Base-by-base conservation (phyloP, 1,140 invertebrate species). In the Drosophila kohkoa region DNA sequence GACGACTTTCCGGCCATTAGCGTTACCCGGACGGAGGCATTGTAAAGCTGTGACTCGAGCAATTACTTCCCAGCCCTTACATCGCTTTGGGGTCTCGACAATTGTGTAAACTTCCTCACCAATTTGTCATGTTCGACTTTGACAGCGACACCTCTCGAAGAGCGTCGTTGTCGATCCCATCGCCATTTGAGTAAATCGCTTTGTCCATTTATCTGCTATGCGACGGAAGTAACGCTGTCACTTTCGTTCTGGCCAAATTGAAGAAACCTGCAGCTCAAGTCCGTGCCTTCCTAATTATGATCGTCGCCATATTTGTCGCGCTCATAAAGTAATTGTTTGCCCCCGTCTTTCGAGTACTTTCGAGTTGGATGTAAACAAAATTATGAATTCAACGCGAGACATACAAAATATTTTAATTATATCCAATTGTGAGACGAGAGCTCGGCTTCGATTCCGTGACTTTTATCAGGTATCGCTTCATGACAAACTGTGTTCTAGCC, bases 1-100 rank as follows among this genome's bases (percentile, higher is more conserved):
- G 69, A 76, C 81, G 57, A 79, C 73, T 81, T 87, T 87, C 83
- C 83, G 83, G 85, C 85, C 80, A 87, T 87, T 87, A 87, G 69
- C 65, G 68, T 38, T 43, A 35, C 66, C 58, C 67, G 66, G 66
- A 70, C 66, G 67, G 16, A 55, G 65, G 10, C 46, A 66, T 41
- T 65, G 62, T 57, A 13, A 25, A 60, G 35, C 32, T 71, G 49
- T 67, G 68, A 76, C 68, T 78, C 74, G 55, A 66, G 67, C 82
- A 86, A 87, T 88, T 88, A 88, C 64, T 68, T 66, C 54, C 20
- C 20, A 25, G 49, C 59, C 55, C 15, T 54, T 68, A 46, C 28
- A 13, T 20, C 41, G 30, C 49, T 49, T 13, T 38, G 32, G 32
- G 6, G 15, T 16, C 41, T 16, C 32, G 49, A 55, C 66, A 78